Evolutionary conservation across 2,888 invertebrate genomes (phyloP), one percentile per base, ranked within the genome.

Genomic region (Drosophila nr. fundita): DNA sequence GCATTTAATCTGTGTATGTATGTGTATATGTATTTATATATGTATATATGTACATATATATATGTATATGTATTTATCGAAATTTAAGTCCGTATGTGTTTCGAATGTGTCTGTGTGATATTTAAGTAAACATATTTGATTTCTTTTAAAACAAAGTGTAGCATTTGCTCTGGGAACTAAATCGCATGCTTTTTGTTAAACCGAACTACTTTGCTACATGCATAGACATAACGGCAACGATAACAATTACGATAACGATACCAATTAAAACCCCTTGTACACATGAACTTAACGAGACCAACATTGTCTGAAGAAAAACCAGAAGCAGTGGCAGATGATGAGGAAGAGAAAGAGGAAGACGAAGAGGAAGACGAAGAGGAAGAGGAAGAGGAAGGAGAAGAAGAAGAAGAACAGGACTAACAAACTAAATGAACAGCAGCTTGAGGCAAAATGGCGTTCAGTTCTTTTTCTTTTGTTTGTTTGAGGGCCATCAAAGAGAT

Each of bases 401-500:
- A 8, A 18, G 15, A 50, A 29, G 32, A 50, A 24, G 11, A 49
- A 29, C 38, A 34, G 45, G 4, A 24, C 45, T 15, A 45, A 29
- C 13, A 59, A 38, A 38, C 40, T 53, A 68, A 81, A 71, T 71
- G 72, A 81, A 66, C 72, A 67, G 50, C 82, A 58, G 64, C 82
- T 81, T 34, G 73, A 54, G 82, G 72, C 78, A 67, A 68, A 80
- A 50, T 76, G 66, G 63, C 64, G 50, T 64, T 67, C 48, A 42
- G 73, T 68, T 54, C n/a, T 67, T 50, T 64, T 64, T 49, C 60
- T 58, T 79, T 74, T 68, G 53, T 75, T 67, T 77, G 82, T 66
- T 68, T 62, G 55, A 78, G 78, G 59, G 62, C 73, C 82, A 78
- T 81, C 78, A 81, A 77, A 65, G 68, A 27, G 78, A 81, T 82